Evolutionary conservation across 2,888 invertebrate genomes (phyloP), one percentile per base, ranked within the genome.

Genomic region (Ochlodes sylvanus): DNA sequence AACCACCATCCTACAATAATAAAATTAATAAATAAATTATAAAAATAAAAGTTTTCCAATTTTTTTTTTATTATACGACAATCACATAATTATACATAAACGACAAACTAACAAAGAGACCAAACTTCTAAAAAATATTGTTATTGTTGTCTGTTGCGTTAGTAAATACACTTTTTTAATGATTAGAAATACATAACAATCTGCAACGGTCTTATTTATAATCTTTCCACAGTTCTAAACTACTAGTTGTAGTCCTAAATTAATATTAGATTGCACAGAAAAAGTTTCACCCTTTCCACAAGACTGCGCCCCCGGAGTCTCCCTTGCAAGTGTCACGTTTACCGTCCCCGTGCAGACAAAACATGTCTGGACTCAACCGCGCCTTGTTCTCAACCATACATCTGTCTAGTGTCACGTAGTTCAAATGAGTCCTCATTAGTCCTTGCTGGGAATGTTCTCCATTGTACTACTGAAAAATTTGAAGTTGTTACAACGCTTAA

Each of bases 241-340:
- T 27, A 4, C 27, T 27, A 27, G 3, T 27, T 2, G 5, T 27
- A 27, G 27, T 27, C 2, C 27, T 27, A 27, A 27, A 27, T 27
- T 4, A 27, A 27, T 5, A 27, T 27, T 5, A 27, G 27, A 4
- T 27, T 27, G 5, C 27, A 27, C 27, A 27, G 2, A 27, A 38
- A 9, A 38, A 38, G 38, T 4, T 10, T 52, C 56, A 82, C 82
- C 74, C 75, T 2, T 78, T 76, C 82, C 82, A 84, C 17, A 81
- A 34, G 15, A 82, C 74, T 7, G 77, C 81, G 6, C 82, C 80
- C 19, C 83, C 82, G 0, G 84, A 84, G 67, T 84, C 84, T 0
- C 84, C 84, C 5, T 73, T 75, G 64, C 83, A 83, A 1, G 82
- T 80, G 63, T 82, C 84, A 10, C 77, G 70, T 17, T 72, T 41